Base-by-base conservation (phyloP, 2,113 vertebrate species). In the Tringa solitaria region DNA sequence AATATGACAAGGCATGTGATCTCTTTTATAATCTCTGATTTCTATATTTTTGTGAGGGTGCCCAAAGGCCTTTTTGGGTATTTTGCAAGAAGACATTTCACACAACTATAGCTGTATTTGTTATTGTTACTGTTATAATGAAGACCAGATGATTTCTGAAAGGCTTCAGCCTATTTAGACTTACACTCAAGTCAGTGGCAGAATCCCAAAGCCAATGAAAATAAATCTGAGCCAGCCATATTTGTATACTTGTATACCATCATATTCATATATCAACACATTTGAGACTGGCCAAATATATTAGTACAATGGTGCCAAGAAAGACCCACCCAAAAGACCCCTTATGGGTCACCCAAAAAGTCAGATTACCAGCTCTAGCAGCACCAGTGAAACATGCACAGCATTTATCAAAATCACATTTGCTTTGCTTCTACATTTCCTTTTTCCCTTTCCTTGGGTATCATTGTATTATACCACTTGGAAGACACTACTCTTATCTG, bases 121-220 rank as follows among this genome's bases (percentile, higher is more conserved):
- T 56, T 30, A 53, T 69, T 93, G 77, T 81, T 82, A 39, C 33
- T 84, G 6, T 90, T 72, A n/a, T 57, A 95, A 96, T 90, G 72
- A 95, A 91, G 46, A 53, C 37, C 90, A 95, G 78, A 92, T 91
- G 84, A 95, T 73, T 96, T 85, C 68, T 85, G 46, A 93, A 85
- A 75, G 16, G 21, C 68, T 24, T 83, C 35, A 50, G 67, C 41
- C 70, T 77, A 21, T 84, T 94, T 72, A 84, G 61, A 35, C 68
- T 90, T 77, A 82, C 7, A 32, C 18, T 65, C 30, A 89, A 95
- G 41, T 86, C 70, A 65, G 63, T 82, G 68, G 37, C 88, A 84
- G 51, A 83, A 64, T 77, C 70, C 33, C 41, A 86, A 79, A 73
- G 70, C 46, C 20, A 77, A 16, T 65, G 70, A 85, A 85, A 94